These are phyloP conservation scores for Araneus ventricosus DNA, from an alignment of 1,140 invertebrate species.

Conservation along the genomic window DNA sequence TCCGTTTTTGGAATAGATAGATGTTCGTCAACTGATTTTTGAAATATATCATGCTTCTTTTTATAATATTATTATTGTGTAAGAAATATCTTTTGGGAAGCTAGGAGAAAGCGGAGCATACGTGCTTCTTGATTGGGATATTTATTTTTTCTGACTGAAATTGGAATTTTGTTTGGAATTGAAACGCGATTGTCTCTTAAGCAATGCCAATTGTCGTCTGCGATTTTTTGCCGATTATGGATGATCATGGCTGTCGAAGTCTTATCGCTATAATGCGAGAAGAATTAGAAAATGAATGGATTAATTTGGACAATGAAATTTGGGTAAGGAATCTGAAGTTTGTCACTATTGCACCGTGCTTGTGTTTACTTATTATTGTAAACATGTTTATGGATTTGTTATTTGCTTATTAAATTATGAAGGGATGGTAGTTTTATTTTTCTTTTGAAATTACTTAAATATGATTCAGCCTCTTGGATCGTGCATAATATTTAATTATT, in stretches of 20 bases:
- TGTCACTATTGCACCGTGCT: too few species aligned
- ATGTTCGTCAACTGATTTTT: not conserved
- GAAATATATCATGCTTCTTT: not conserved
- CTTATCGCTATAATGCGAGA: slow-evolving; percentile 20
- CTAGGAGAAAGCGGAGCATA: not conserved
- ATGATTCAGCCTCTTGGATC: too few species aligned
- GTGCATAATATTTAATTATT: too few species aligned
- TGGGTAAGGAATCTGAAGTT: slow-evolving; percentile 54
- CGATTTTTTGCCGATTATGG: slow-evolving; percentile 47
- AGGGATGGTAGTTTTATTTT: too few species aligned
- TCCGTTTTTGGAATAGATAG: not conserved
- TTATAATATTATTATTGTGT: not conserved
- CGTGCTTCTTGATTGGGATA: not conserved
- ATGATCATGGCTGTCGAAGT: not conserved
- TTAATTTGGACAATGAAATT: slow-evolving; percentile 63
- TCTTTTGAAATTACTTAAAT: too few species aligned
- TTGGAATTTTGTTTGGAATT: not conserved
- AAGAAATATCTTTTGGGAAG: not conserved
- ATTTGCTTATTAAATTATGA: too few species aligned
- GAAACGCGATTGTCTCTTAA: not conserved
- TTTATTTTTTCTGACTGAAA: not conserved
- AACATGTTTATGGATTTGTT: too few species aligned
- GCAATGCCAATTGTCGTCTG: slow-evolving; percentile 24
- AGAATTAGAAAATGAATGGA: slow-evolving; percentile 66
- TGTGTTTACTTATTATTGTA: too few species aligned